Conservation (phyloP, 2,888 invertebrate species). For the Sylvicola cinctus region DNA sequence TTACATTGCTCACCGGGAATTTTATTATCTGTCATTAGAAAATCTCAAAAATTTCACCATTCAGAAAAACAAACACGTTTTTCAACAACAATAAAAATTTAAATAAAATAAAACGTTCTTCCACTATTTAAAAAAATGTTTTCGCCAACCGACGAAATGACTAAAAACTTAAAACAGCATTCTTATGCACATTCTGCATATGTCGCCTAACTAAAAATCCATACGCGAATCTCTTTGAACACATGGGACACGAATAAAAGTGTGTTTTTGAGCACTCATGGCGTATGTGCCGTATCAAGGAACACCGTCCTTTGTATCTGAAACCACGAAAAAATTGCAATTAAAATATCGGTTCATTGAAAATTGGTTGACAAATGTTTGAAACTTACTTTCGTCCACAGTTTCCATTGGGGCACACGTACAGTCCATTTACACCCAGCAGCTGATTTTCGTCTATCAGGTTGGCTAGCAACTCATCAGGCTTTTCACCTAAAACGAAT, state of each 20-base stretch:
- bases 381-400: constrained; percentile 6
- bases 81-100: too few species aligned
- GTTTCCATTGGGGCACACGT: constrained; percentile 5
- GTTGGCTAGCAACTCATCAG: too few species aligned
- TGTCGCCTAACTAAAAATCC: constrained; percentile 6
- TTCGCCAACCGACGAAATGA: too few species aligned
- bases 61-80: too few species aligned
- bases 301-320: constrained; percentile 7
- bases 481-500: too few species aligned
- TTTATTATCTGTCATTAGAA: too few species aligned
- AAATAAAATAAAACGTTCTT: too few species aligned
- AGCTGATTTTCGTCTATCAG: too few species aligned
- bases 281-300: constrained; percentile 7
- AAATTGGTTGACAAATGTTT: not conserved
- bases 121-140: too few species aligned
- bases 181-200: constrained; percentile 6
- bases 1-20: too few species aligned
- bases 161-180: too few species aligned
- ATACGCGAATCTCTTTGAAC: constrained; percentile 5
- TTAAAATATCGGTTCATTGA: not conserved
- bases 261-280: constrained; percentile 6
- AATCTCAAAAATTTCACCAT: too few species aligned
- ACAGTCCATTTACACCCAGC: not conserved
- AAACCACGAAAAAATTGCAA: not conserved
- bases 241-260: constrained; percentile 5